These are phyloP conservation scores for Botia almorhae DNA, from an alignment of 2,797 vertebrate species.

Conservation along the genomic window DNA sequence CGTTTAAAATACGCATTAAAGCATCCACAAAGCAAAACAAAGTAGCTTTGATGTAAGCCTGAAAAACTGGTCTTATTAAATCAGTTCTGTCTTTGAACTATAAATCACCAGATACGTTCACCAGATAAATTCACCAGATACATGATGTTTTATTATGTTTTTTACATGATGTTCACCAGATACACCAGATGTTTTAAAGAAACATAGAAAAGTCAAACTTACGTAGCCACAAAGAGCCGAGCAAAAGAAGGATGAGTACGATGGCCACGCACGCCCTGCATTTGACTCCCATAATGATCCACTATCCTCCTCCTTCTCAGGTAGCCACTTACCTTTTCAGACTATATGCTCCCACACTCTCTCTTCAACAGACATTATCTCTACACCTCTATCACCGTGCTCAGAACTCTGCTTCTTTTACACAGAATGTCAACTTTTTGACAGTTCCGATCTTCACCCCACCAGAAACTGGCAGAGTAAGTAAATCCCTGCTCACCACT, in stretches of 20 bases:
- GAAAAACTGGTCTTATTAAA: too few relatives aligned
- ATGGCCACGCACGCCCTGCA: constrained; percentile 75
- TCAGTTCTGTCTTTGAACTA: too few relatives aligned
- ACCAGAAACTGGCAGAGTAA: constrained; percentile 17
- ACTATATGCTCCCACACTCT: constrained; percentile 49
- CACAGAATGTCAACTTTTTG: not conserved
- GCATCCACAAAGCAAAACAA: too few relatives aligned
- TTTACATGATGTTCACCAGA: too few relatives aligned
- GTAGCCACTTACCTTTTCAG: not conserved
- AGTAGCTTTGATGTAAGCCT: too few relatives aligned
- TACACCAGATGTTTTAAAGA: constrained; percentile 2
- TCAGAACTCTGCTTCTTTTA: constrained; percentile 2
- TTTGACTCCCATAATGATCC: constrained; percentile 76
- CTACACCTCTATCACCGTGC: constrained; percentile 32
- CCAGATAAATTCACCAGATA: not conserved
- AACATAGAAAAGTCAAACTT: constrained; percentile 64
- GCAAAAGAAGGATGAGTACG: constrained; percentile 73
- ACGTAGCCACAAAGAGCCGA: constrained; percentile 79
- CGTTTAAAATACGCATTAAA: too few relatives aligned
- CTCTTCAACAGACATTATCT: constrained; percentile 38
- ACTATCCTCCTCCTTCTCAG: not conserved
- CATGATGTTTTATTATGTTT: too few relatives aligned
- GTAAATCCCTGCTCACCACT: not conserved
- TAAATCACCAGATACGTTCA: too few relatives aligned
- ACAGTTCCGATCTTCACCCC: not conserved